Base-by-base conservation (phyloP, 2,113 vertebrate species). In the Callipepla californica region DNA sequence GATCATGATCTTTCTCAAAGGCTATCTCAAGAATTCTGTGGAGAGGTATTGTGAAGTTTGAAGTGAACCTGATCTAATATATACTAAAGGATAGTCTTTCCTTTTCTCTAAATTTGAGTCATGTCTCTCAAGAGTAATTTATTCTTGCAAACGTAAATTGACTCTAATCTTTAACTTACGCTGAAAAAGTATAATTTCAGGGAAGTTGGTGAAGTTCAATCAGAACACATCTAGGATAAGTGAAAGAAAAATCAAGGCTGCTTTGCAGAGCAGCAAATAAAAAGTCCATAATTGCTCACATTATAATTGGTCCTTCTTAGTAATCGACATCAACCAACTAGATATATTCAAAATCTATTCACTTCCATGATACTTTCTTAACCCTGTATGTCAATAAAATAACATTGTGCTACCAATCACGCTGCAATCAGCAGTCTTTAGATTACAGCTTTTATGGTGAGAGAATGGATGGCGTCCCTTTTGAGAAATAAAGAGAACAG, bases 401-500 rank as follows among this genome's bases (percentile, higher is more conserved):
- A 75, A 9, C 65, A 88, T 48, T 50, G 42, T 9, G 1, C 68
- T 91, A 90, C 85, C 79, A 83, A 89, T 94, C 88, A 74, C 34
- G 32, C 20, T 75, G 38, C 80, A 70, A 80, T 92, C 82, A 88
- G 48, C 9, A 30, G 73, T 68, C 73, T 72, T 78, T 82, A 87
- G 42, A 90, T 80, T 91, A 65, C 81, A 84, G 79, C 44, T 92
- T 91, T 96, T 86, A 88, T 75, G 36, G 68, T 75, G 76, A 92
- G 32, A 83, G 73, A 84, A 90, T 75, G 65, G 72, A 94, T 94
- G 44, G 23, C 47, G 91, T 90, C 91, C 59, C 91, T 91, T 90
- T 73, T 82, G 87, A 96, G 81, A 86, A 86, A 94, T 91, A 95
- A 94, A 85, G 38, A 47, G 68, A 92, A 72, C 65, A 69, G 61